These are phyloP conservation scores for Nebria ingens DNA, from an alignment of 1,140 invertebrate species.

Conservation along the genomic window DNA sequence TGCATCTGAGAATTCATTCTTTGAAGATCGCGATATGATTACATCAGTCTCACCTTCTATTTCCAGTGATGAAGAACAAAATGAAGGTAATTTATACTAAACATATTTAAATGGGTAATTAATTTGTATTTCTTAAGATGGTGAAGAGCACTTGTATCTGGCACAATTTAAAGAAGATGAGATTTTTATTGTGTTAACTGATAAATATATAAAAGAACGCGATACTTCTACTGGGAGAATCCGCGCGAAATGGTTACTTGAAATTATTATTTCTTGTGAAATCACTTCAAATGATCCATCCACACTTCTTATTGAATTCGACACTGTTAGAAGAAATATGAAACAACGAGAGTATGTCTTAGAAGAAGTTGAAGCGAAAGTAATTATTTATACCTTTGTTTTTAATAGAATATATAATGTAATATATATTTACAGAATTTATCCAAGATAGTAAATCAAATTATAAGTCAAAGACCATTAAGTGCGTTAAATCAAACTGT, in stretches of 20 bases:
- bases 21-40: constrained; percentile 10
- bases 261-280: constrained; percentile 44
- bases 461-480: constrained; percentile 37
- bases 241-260: constrained; percentile 44
- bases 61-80: background rate
- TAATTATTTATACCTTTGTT: constrained; percentile 29
- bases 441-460: background rate
- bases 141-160: constrained; percentile 34
- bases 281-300: constrained; percentile 31
- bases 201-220: constrained; percentile 38
- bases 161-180: constrained; percentile 28
- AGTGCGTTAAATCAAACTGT: constrained; percentile 40
- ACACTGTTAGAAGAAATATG: constrained; percentile 44
- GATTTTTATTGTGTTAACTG: constrained; percentile 21
- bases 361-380: constrained; percentile 42
- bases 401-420: constrained; percentile 26
- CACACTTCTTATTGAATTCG: constrained; percentile 49
- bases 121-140: constrained; percentile 19
- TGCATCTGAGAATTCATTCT: background rate
- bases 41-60: background rate
- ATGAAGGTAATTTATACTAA: background rate
- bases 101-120: background rate
- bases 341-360: constrained; percentile 45
- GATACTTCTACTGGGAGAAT: constrained; percentile 39
- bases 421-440: background rate